Conservation (phyloP, 2,797 vertebrate species). For the Pseudomugil tenellus region DNA sequence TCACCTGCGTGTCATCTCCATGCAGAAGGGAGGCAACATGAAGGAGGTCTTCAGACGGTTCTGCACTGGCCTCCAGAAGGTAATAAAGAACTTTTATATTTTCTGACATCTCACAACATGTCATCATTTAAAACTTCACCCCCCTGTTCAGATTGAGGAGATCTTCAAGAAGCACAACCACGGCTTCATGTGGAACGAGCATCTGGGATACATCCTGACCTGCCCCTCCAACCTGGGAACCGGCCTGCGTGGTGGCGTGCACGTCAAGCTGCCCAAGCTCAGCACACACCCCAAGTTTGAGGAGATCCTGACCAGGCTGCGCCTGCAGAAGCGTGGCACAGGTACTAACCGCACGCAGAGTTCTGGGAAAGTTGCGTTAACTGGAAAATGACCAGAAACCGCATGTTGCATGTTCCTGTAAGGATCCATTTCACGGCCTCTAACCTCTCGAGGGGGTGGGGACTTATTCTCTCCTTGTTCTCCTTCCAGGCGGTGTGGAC, state of each 20-base stretch:
- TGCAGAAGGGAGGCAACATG: slow-evolving; percentile 98
- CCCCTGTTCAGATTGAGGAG: slow-evolving; percentile 86
- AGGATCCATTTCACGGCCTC: no score
- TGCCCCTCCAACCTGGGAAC: slow-evolving; percentile 96
- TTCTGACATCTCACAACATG: no score
- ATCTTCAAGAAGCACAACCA: slow-evolving; percentile 94
- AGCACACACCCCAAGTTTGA: slow-evolving; percentile 94
- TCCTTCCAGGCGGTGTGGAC: slow-evolving; percentile 86
- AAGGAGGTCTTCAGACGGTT: slow-evolving; percentile 96
- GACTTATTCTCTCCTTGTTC: no score
- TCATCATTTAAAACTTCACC: no score
- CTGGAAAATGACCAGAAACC: no score
- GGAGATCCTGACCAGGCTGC: slow-evolving; percentile 90
- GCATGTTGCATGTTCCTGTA: no score
- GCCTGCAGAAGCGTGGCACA: slow-evolving; percentile 98
- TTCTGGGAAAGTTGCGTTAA: no score
- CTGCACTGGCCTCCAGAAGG: slow-evolving; percentile 95
- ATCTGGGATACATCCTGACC: slow-evolving; percentile 90
- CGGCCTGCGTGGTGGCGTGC: slow-evolving; percentile 93
- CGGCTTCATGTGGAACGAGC: slow-evolving; percentile 94
- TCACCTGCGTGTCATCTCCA: slow-evolving; percentile 98
- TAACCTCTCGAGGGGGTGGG: no score
- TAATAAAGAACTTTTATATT: slow-evolving; percentile 38
- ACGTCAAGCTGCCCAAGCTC: slow-evolving; percentile 93
- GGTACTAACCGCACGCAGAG: slow-evolving; percentile 73